Base-by-base conservation (phyloP, 1,140 invertebrate species). In the Cyclargus thomasi region DNA sequence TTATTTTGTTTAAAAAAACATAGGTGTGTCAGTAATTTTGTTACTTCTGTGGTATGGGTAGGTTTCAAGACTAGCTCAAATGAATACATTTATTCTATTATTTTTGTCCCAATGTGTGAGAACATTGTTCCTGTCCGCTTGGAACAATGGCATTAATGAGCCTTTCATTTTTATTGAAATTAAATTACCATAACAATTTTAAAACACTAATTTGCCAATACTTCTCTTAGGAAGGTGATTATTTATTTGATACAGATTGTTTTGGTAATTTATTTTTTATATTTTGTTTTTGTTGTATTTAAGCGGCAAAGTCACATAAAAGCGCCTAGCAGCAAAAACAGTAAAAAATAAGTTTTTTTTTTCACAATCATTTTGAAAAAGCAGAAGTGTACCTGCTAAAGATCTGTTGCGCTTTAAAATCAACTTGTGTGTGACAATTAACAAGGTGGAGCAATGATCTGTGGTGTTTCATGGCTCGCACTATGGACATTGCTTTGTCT, bases 61-160 rank as follows among this genome's bases (percentile, higher is more conserved):
- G 83, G 71, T 72, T 55, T 21, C 18, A 76, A 89, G 87, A 67
- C 87, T 90, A 87, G 87, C 82, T 88, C 82, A 80, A 80, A 77
- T 64, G 68, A 70, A 76, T 63, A 74, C 76, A 72, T 47, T 71
- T 68, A 53, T 67, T 69, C 72, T 62, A 72, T 67, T 57, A 59
- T 65, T 65, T 69, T 69, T 70, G 62, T 74, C 67, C 68, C 82
- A 68, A 84, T 70, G 70, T 87, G 65, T 80, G 62, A 63, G 17
- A 65, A 71, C 74, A 69, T 82, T 89, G 83, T 83, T 83, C 83
- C 78, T 84, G 74, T 35, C 82, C 84, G 83, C 85, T 89, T 88
- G 83, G 76, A 77, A 81, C 82, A 84, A 76, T 81, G 68, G 79
- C 63, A 70, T 69, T 72, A 74, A 71, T 76, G 85, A 90, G 83